These are phyloP conservation scores for Motacilla tschutschensis DNA, from an alignment of 2,113 vertebrate species.

Conservation along the genomic window DNA sequence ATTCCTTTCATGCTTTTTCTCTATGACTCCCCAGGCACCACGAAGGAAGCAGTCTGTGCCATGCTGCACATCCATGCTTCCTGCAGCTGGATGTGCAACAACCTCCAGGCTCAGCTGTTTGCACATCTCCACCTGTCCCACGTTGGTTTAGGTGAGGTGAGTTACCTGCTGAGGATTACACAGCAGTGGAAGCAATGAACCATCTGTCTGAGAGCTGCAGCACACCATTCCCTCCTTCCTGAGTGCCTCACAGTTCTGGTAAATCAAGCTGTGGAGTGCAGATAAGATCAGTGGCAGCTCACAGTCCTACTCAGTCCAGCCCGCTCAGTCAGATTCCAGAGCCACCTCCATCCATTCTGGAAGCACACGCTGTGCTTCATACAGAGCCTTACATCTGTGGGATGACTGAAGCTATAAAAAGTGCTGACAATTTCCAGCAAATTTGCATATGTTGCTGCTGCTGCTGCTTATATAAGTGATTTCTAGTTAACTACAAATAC, in stretches of 20 bases:
- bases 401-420: slow-evolving; percentile 66
- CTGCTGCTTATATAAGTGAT: slow-evolving; percentile 61
- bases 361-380: slow-evolving; percentile 36
- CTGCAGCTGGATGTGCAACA: not conserved
- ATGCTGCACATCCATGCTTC: not conserved
- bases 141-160: not conserved
- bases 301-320: not conserved
- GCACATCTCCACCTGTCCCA: not conserved
- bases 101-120: not conserved
- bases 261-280: not conserved
- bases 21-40: not conserved
- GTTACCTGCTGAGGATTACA: rapidly evolving
- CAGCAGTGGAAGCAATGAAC: not conserved
- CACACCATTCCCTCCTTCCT: rapidly evolving
- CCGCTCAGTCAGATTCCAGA: slow-evolving; percentile 26
- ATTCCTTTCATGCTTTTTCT: not conserved
- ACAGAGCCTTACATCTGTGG: slow-evolving; percentile 45
- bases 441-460: slow-evolving; percentile 54
- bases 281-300: not conserved
- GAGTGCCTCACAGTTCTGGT: not conserved
- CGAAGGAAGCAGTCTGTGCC: not conserved
- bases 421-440: slow-evolving; percentile 52
- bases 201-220: not conserved
- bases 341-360: slow-evolving; percentile 43
- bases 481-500: slow-evolving; percentile 49